phyloP scores from a whole-genome alignment of 2,888 invertebrate genomes.

The Drosophila gaucha region DNA sequence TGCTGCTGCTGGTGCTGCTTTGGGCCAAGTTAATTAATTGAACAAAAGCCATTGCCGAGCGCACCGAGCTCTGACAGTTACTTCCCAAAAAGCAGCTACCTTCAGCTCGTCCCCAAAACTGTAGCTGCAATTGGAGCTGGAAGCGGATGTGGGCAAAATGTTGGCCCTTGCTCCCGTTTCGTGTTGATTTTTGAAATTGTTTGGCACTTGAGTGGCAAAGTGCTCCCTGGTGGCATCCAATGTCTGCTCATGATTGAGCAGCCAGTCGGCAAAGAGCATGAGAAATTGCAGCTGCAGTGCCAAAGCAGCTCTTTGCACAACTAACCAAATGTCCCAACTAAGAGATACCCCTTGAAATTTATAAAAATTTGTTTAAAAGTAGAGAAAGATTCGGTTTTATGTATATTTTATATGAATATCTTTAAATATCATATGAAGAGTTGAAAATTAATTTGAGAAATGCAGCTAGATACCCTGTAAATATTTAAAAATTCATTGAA shows the following conservation, averaged over 20 bases:
- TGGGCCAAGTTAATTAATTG: slow-evolving; percentile 75
- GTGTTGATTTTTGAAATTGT: slow-evolving; percentile 77
- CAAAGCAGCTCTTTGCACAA: slow-evolving; percentile 12
- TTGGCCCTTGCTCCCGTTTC: slow-evolving; percentile 36
- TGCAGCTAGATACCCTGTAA: not conserved
- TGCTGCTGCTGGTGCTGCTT: slow-evolving; percentile 4
- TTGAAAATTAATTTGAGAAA: not conserved
- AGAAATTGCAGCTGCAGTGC: slow-evolving; percentile 55
- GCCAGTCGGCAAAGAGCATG: slow-evolving; percentile 46
- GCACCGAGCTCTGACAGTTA: slow-evolving; percentile 21
- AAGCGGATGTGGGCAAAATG: slow-evolving; percentile 14
- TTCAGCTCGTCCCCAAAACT: not conserved
- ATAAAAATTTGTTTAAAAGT: not conserved
- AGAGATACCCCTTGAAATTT: not conserved
- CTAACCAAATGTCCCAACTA: not conserved
- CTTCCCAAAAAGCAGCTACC: slow-evolving; percentile 55
- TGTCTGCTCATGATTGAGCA: slow-evolving; percentile 52
- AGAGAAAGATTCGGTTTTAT: not conserved
- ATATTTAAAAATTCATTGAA: no score
- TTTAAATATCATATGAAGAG: not conserved
- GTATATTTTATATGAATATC: not conserved
- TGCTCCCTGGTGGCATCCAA: slow-evolving; percentile 62
- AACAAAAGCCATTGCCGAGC: slow-evolving; percentile 54
- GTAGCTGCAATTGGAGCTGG: not conserved
- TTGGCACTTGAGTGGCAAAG: slow-evolving; percentile 76